Conservation (phyloP, 1,140 invertebrate genomes). For the Asbolus verrucosus region DNA sequence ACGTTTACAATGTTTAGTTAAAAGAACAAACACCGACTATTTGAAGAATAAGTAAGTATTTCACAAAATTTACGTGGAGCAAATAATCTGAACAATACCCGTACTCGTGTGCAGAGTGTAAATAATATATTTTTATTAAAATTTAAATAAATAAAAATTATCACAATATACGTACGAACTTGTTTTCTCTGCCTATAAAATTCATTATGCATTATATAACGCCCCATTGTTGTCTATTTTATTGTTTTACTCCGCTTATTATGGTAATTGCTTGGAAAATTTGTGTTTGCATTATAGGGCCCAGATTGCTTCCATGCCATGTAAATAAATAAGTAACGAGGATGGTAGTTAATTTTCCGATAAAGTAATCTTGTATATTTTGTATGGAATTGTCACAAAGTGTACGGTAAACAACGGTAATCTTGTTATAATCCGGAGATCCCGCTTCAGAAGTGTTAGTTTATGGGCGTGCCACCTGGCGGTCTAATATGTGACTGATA, state of each 20-base stretch:
- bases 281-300: too few species aligned
- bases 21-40: constrained; percentile 38
- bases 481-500: constrained; percentile 67
- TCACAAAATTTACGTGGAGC: constrained; percentile 37
- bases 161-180: constrained; percentile 12
- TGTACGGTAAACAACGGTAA: constrained; percentile 46
- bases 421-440: constrained; percentile 57
- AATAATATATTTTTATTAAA: constrained; percentile 38
- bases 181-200: constrained; percentile 22
- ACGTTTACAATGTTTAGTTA: constrained; percentile 42
- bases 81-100: constrained; percentile 39
- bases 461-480: constrained; percentile 63
- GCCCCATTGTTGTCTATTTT: too few species aligned
- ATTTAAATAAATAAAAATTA: constrained; percentile 44
- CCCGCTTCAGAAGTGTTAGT: constrained; percentile 65
- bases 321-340: constrained; percentile 3
- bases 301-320: too few species aligned
- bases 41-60: constrained; percentile 34
- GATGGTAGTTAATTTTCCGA: constrained; percentile 41
- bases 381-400: constrained; percentile 46
- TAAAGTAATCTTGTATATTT: constrained; percentile 43
- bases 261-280: too few species aligned
- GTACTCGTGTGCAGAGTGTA: constrained; percentile 34
- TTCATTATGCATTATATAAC: neutral
- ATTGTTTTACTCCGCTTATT: too few species aligned